Conservation (phyloP, 1,140 invertebrate species). For the Sarcophaga bullata region DNA sequence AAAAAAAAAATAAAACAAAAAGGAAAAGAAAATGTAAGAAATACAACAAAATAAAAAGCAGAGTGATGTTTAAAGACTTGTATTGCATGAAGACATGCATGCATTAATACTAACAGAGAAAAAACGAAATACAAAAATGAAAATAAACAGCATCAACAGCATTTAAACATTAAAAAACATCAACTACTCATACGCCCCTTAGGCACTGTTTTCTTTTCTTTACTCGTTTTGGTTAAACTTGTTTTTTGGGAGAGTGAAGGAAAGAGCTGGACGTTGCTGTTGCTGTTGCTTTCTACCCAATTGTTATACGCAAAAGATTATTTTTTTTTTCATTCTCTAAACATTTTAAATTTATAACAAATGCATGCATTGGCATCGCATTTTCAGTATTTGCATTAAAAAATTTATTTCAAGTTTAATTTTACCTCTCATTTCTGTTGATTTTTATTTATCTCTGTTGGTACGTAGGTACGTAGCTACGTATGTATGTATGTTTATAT, state of each 20-base stretch:
- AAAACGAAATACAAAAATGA: background rate
- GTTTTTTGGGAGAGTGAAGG: background rate
- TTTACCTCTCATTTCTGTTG: background rate
- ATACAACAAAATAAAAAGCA: background rate
- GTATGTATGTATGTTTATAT: background rate
- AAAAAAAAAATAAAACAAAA: no score
- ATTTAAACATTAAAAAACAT: background rate
- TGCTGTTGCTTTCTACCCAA: background rate
- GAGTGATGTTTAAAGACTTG: slow-evolving; percentile 3
- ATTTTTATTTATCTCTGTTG: no score
- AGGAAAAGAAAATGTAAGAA: background rate
- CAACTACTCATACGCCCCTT: slow-evolving; percentile 5
- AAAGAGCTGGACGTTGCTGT: background rate
- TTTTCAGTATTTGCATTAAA: background rate
- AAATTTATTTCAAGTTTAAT: slow-evolving; percentile 23
- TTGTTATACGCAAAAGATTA: no score
- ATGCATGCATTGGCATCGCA: background rate
- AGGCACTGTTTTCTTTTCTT: background rate
- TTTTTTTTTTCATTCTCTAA: background rate
- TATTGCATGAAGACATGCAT: slow-evolving; percentile 10
- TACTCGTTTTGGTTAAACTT: no score
- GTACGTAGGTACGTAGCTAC: no score
- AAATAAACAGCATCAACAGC: background rate
- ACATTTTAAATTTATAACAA: background rate
- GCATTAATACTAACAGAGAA: background rate